Conservation (phyloP, 2,113 vertebrate species). For the Hippocampus mohnikei region DNA sequence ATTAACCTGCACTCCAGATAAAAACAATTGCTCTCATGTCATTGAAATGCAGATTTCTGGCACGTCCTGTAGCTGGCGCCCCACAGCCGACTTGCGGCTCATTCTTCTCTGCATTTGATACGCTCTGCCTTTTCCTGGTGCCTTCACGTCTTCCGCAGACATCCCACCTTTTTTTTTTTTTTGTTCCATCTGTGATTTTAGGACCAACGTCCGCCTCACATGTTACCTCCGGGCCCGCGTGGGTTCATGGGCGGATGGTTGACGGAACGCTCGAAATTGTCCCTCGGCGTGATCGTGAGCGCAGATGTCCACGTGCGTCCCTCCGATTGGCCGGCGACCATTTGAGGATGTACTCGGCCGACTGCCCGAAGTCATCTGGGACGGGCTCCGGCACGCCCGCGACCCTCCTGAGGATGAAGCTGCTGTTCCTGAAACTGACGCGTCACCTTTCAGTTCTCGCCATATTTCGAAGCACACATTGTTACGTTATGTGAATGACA, state of each 20-base stretch:
- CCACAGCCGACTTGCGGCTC: slow-evolving; percentile 22
- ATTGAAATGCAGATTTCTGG: slow-evolving; percentile 72
- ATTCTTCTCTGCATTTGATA: slow-evolving; percentile 20
- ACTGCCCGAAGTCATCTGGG: too few species aligned
- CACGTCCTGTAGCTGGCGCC: slow-evolving; percentile 37
- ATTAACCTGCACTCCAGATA: slow-evolving; percentile 76
- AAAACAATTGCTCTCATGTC: slow-evolving; percentile 74
- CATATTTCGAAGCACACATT: not conserved
- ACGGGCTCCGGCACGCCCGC: too few species aligned
- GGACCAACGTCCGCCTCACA: not conserved
- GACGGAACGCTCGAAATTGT: too few species aligned
- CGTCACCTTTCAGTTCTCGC: not conserved
- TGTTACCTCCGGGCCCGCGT: too few species aligned
- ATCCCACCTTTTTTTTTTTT: slow-evolving; percentile 22
- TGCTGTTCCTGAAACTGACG: not conserved
- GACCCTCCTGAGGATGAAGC: too few species aligned
- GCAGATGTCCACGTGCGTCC: too few species aligned
- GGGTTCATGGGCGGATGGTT: too few species aligned
- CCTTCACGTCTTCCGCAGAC: slow-evolving; percentile 18
- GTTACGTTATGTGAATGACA: not conserved
- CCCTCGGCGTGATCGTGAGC: too few species aligned
- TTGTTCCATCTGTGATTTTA: slow-evolving; percentile 41
- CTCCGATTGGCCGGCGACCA: too few species aligned
- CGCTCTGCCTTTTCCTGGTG: slow-evolving; percentile 3
- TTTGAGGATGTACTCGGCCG: too few species aligned